A percentile compares a stretch with the other conserved stretches of the same genome.
Conservation (phyloP, 2,888 invertebrate species). For the Eugnorisma glareosa region DNA sequence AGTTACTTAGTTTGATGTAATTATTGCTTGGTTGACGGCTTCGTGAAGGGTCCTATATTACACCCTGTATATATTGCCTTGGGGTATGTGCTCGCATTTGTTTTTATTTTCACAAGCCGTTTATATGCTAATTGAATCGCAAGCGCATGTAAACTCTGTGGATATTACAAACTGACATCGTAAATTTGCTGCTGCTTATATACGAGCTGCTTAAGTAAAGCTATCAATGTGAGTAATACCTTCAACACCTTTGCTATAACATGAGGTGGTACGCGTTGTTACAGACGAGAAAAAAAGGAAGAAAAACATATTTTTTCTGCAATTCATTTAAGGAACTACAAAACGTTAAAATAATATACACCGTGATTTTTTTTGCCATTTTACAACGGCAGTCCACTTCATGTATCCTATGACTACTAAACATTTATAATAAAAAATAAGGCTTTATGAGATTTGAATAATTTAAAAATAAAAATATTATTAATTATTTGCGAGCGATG, state of each 20-base stretch:
- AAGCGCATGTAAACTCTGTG: slow-evolving; percentile 59
- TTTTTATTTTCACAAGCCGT: slow-evolving; percentile 60
- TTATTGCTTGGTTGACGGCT: no score
- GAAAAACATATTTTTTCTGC: not conserved
- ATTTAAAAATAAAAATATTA: no score
- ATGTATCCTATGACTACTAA: no score
- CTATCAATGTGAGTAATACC: slow-evolving; percentile 37
- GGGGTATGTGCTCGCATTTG: slow-evolving; percentile 12
- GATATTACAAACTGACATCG: slow-evolving; percentile 60
- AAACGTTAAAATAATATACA: not conserved
- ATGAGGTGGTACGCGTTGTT: not conserved
- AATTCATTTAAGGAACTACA: not conserved
- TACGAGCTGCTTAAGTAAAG: slow-evolving; percentile 28
- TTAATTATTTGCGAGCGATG: no score
- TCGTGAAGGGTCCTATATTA: no score
- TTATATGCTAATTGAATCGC: slow-evolving; percentile 70
- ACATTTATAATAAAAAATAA: no score
- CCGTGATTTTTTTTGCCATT: no score
- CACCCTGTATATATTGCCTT: not conserved
- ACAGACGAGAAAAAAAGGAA: not conserved
- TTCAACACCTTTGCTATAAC: slow-evolving; percentile 30
- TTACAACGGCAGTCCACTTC: no score
- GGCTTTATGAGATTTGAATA: no score
- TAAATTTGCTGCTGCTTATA: slow-evolving; percentile 49
- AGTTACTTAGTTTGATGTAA: no score